These are phyloP conservation scores for Philereme transversata DNA, from an alignment of 2,888 invertebrate genomes.

Conservation along the genomic window DNA sequence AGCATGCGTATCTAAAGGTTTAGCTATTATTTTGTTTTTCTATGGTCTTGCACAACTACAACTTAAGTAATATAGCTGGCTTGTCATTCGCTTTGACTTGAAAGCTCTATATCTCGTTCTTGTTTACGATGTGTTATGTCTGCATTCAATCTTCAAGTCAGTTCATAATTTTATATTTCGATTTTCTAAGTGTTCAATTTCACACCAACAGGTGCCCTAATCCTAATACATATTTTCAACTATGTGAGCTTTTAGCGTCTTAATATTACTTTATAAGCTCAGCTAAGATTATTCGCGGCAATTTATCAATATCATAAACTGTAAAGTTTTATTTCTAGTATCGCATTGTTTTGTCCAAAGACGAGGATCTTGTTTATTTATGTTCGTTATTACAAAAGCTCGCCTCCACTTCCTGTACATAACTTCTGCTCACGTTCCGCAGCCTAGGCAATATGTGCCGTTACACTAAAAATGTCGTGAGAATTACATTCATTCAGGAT, in stretches of 20 bases:
- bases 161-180: neutral
- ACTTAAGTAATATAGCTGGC: neutral
- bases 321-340: slow-evolving; percentile 16
- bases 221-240: neutral
- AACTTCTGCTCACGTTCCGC: slow-evolving; percentile 45
- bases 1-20: slow-evolving; percentile 27
- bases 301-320: neutral
- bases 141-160: neutral
- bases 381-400: slow-evolving; percentile 48
- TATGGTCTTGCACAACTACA: slow-evolving; percentile 37
- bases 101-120: neutral
- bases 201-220: neutral
- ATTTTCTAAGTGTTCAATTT: neutral
- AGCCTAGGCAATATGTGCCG: slow-evolving; percentile 52
- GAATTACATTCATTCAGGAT: slow-evolving; percentile 46
- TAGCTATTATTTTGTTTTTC: neutral
- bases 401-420: slow-evolving; percentile 56
- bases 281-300: neutral
- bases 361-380: slow-evolving; percentile 45
- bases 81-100: neutral
- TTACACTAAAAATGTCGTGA: slow-evolving; percentile 58
- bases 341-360: slow-evolving; percentile 28
- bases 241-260: neutral
- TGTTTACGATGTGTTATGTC: neutral
- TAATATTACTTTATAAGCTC: neutral